These are phyloP conservation scores for Ligdia adustata DNA, from an alignment of 2,888 invertebrate species.

Conservation along the genomic window DNA sequence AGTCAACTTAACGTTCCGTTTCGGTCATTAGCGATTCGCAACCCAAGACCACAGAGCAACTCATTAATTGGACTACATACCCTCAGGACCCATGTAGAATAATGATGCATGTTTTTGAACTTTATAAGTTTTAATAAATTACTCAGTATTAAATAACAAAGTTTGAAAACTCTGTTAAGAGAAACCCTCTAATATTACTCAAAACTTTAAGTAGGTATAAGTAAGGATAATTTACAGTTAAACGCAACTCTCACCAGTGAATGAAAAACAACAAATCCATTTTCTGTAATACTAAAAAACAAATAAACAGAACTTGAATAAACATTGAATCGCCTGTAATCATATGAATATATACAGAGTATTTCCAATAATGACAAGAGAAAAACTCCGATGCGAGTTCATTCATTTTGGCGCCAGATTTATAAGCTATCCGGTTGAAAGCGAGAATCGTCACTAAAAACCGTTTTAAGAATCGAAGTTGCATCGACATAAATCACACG, in stretches of 20 bases:
- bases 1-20: constrained; percentile 57
- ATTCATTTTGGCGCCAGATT: constrained; percentile 80
- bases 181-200: too few species aligned
- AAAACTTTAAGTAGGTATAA: too few species aligned
- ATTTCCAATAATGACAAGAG: constrained; percentile 54
- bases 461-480: constrained; percentile 65
- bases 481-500: constrained; percentile 72
- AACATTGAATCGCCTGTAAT: constrained; percentile 46
- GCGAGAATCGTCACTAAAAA: constrained; percentile 71
- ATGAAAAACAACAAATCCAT: constrained; percentile 22
- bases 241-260: neutral
- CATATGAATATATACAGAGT: constrained; percentile 51
- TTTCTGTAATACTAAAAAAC: constrained; percentile 44
- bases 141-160: too few species aligned
- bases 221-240: too few species aligned
- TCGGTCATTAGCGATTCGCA: constrained; percentile 77
- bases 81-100: constrained; percentile 44
- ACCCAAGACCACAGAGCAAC: constrained; percentile 52
- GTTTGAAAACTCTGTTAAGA: too few species aligned
- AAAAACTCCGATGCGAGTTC: constrained; percentile 65
- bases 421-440: constrained; percentile 68
- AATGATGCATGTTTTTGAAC: constrained; percentile 33
- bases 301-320: constrained; percentile 45
- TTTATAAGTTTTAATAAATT: too few species aligned
- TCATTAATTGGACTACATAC: constrained; percentile 63